phyloP scores from a whole-genome alignment of 2,113 vertebrate species.

The Trichechus manatus region DNA sequence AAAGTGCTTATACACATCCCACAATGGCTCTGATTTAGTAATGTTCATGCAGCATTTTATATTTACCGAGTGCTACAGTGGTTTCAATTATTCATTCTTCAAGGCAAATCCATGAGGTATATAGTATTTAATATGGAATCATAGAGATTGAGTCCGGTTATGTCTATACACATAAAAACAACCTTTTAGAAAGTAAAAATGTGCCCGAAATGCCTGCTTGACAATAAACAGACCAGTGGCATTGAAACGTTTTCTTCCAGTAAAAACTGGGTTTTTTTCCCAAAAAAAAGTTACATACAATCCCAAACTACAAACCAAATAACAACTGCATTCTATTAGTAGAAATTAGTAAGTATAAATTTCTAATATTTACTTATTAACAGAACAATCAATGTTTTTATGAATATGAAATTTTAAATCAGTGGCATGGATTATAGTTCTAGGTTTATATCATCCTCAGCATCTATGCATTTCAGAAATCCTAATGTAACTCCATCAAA shows the following conservation, averaged over 20 bases:
- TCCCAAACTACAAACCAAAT: neutral
- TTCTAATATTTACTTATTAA: neutral
- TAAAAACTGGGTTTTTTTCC: neutral
- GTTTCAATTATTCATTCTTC: constrained; percentile 66
- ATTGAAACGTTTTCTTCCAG: neutral
- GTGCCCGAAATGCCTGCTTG: neutral
- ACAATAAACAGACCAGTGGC: neutral
- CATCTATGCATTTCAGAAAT: constrained; percentile 15
- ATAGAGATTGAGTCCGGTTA: neutral
- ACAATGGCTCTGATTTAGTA: constrained; percentile 60
- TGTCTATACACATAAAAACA: neutral
- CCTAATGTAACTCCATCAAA: neutral
- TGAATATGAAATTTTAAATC: neutral
- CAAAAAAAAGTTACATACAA: neutral
- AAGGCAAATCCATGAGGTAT: neutral
- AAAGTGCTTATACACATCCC: constrained; percentile 52
- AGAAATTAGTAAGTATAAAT: neutral
- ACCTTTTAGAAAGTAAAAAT: constrained; percentile 32
- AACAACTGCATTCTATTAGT: neutral
- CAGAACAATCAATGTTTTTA: neutral
- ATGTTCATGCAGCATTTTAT: constrained; percentile 15
- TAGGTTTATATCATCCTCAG: neutral
- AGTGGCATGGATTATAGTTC: neutral
- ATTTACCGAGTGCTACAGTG: constrained; percentile 53
- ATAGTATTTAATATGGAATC: constrained; percentile 9